Evolutionary conservation across 2,797 vertebrate genomes (phyloP).

Genomic region (Pampus argenteus): DNA sequence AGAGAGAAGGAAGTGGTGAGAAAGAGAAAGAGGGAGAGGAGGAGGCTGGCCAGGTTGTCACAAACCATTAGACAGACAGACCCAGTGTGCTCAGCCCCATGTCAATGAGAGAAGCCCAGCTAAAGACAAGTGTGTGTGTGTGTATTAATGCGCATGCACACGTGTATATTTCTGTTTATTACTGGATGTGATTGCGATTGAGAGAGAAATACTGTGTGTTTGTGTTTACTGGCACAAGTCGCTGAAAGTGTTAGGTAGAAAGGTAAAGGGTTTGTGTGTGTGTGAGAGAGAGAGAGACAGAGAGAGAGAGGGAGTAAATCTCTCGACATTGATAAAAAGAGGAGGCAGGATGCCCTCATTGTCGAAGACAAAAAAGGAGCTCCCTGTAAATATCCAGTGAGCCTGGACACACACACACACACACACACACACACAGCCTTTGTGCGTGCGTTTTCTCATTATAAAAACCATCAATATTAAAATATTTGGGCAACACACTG

Average conservation of each 20-base stretch:
- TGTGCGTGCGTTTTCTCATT: not conserved
- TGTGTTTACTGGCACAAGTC: constrained; percentile 39
- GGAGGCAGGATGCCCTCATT: constrained; percentile 76
- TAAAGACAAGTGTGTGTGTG: constrained; percentile 36
- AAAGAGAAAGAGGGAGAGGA: constrained; percentile 30
- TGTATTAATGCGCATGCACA: constrained; percentile 9
- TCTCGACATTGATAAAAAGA: constrained; percentile 60
- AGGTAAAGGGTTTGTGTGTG: constrained; percentile 32
- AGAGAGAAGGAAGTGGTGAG: constrained; percentile 3
- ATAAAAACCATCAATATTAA: constrained; percentile 15
- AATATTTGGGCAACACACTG: constrained; percentile 14
- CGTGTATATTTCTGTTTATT: constrained; percentile 24
- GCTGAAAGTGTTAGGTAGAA: constrained; percentile 28
- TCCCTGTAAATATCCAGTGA: constrained; percentile 44
- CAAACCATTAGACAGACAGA: constrained; percentile 81
- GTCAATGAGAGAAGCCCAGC: constrained; percentile 74
- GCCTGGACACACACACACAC: not conserved
- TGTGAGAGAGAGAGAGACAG: not conserved
- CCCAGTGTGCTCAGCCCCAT: constrained; percentile 74
- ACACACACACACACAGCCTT: constrained; percentile 9
- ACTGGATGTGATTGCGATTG: constrained; percentile 29
- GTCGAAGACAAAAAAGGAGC: constrained; percentile 75
- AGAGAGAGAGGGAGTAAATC: constrained; percentile 8
- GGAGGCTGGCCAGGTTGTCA: constrained; percentile 79
- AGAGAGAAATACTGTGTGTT: constrained; percentile 35